A percentile compares a stretch with the other conserved stretches of the same genome.
Conservation (phyloP, 1,140 invertebrate species). For the Drosophila auraria region DNA sequence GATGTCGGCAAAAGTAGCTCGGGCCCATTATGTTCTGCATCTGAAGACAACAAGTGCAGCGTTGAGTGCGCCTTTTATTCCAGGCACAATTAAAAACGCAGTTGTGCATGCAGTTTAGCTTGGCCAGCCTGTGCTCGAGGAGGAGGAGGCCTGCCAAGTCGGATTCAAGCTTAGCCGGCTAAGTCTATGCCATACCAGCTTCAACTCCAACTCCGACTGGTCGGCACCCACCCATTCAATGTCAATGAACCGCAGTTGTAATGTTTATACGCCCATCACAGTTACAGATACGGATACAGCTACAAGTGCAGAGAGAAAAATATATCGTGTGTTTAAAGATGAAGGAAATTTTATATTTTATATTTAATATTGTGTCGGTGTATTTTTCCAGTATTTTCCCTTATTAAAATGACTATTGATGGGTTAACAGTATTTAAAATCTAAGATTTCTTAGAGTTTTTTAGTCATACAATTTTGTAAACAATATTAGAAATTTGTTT, state of each 20-base stretch:
- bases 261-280: slow-evolving; percentile 58
- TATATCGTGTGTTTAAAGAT: too few species aligned
- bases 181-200: slow-evolving; percentile 9
- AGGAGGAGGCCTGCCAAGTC: slow-evolving; percentile 14
- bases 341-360: not conserved
- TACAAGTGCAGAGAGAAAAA: slow-evolving; percentile 7
- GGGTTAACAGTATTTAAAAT: not conserved
- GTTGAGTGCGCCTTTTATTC: slow-evolving; percentile 76
- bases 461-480: too few species aligned
- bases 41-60: slow-evolving; percentile 66
- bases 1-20: slow-evolving; percentile 37
- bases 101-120: slow-evolving; percentile 50
- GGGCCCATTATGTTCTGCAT: slow-evolving; percentile 46
- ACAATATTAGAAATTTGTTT: too few species aligned
- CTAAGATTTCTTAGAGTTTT: too few species aligned
- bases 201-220: not conserved
- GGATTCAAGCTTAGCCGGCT: slow-evolving; percentile 37
- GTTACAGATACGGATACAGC: slow-evolving; percentile 45
- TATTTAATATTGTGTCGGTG: not conserved
- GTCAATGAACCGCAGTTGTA: slow-evolving; percentile 74
- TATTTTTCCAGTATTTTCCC: too few species aligned
- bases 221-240: slow-evolving; percentile 65
- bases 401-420: too few species aligned
- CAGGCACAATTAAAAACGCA: slow-evolving; percentile 81
- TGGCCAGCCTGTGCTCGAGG: slow-evolving; percentile 7